Evolutionary conservation across 2,797 vertebrate species (phyloP).

Genomic region (Tragopan temminckii): DNA sequence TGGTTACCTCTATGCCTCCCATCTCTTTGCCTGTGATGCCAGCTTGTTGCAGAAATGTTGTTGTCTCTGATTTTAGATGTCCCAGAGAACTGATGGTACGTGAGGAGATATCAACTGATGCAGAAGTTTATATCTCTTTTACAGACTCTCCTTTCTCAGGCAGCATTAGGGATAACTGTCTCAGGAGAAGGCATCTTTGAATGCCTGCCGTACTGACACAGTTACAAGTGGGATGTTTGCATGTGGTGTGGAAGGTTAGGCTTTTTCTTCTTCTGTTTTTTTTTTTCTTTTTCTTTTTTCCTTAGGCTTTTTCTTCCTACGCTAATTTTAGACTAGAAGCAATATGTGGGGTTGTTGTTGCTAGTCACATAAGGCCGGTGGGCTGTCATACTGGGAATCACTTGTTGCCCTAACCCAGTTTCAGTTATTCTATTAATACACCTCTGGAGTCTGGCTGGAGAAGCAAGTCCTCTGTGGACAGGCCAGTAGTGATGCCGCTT

Average conservation of each 20-base stretch:
- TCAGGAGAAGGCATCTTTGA: conserved; percentile 29
- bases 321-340: conserved; percentile 51
- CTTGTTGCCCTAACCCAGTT: conserved; percentile 57
- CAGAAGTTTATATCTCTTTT: conserved; percentile 35
- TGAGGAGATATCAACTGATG: conserved; percentile 10
- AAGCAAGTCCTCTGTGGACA: conserved; percentile 57
- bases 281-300: not conserved
- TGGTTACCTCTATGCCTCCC: not conserved
- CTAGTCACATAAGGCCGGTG: not conserved
- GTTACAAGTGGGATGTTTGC: not conserved
- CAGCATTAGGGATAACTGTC: not conserved
- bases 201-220: not conserved
- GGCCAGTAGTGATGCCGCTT: conserved; percentile 10
- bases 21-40: not conserved
- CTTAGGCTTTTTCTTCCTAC: conserved; percentile 2
- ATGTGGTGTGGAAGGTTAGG: not conserved
- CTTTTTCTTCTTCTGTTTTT: not conserved
- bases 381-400: conserved; percentile 35
- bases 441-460: conserved; percentile 29
- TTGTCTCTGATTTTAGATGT: not conserved
- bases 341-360: conserved; percentile 26
- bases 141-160: not conserved
- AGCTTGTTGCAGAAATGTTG: conserved; percentile 10
- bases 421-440: conserved; percentile 64
- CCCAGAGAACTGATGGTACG: not conserved